Evolutionary conservation across 2,113 vertebrate species (phyloP).

Genomic region (Toxotes jaculatrix): DNA sequence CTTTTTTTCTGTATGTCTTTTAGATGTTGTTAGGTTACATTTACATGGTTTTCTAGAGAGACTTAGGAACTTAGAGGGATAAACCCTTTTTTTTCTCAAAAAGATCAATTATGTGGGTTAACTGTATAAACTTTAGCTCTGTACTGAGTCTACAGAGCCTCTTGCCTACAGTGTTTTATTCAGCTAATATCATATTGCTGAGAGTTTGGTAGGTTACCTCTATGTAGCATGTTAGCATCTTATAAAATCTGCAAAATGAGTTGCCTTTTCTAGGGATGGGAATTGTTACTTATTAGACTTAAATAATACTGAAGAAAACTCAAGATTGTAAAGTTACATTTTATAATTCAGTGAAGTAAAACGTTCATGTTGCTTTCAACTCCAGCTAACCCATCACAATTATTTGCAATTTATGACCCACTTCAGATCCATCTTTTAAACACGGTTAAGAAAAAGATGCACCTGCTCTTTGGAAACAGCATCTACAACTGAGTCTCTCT

Average conservation of each 20-base stretch:
- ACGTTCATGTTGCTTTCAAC: slow-evolving; percentile 7
- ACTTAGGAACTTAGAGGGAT: slow-evolving; percentile 54
- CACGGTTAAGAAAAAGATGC: background rate
- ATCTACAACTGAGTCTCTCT: background rate
- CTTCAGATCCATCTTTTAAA: background rate
- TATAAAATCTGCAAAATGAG: slow-evolving; percentile 42
- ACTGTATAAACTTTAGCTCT: slow-evolving; percentile 49
- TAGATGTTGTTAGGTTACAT: slow-evolving; percentile 51
- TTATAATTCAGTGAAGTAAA: slow-evolving; percentile 39
- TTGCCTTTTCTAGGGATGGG: slow-evolving; percentile 54
- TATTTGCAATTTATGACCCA: background rate
- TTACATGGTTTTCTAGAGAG: slow-evolving; percentile 58
- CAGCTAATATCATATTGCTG: slow-evolving; percentile 48
- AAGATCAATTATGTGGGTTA: slow-evolving; percentile 43
- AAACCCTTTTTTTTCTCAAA: slow-evolving; percentile 41
- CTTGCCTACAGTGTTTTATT: slow-evolving; percentile 64
- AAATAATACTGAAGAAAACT: slow-evolving; percentile 32
- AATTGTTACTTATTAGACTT: slow-evolving; percentile 45
- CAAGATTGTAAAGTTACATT: slow-evolving; percentile 14
- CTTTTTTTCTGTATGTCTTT: slow-evolving; percentile 50
- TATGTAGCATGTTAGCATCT: slow-evolving; percentile 69
- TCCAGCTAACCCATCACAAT: slow-evolving; percentile 9
- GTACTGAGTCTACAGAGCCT: slow-evolving; percentile 38
- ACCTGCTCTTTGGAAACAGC: background rate
- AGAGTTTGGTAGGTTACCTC: slow-evolving; percentile 62